Evolutionary conservation across 2,113 vertebrate species (phyloP), one percentile per base, ranked within the genome.

Genomic region (Circaetus gallicus): DNA sequence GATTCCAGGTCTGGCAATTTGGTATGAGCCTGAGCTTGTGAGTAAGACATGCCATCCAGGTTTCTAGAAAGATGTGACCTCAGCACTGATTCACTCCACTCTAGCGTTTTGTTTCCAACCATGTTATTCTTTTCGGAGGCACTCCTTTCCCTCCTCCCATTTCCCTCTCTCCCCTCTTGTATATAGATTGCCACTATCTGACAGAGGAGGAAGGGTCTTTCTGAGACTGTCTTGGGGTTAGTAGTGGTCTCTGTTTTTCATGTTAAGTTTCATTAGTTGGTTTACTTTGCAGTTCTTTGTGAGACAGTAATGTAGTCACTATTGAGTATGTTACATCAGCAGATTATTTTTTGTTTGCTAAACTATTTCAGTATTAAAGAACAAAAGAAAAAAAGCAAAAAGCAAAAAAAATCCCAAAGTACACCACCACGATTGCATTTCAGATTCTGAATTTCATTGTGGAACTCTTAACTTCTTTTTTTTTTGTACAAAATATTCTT

Each of bases 71-170:
- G 90, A 43, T 90, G 96, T 87, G 55, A 89, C 72, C 94, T 96
- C 95, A 95, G 93, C 94, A 78, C 85, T 95, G 95, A 94, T 93
- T 97, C 92, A 96, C 43, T 59, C 47, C 31, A 53, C 40, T 90
- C 62, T 4, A 49, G 14, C 55, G 82, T 90, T 94, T 80, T 90
- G 74, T 94, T 96, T 89, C 55, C 76, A 85, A 38, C 52, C 40
- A 4, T 47, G 16, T 78, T 88, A 16, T 9, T 70, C 43, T 59
- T 88, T 92, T 78, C 1, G 0, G 67, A 89, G 88, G 18, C 55
- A 49, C 67, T 92, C 79, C 79, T 69, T 89, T 90, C 29, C 19
- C n/a, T 63, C 31, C 56, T 84, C 31, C 40, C 5, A 1, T 65
- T 80, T 69, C 49, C 20, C 5, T 62, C 29, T 43, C 49, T n/a